Conservation (phyloP, 2,888 invertebrate genomes). For the Andrena flavipes region DNA sequence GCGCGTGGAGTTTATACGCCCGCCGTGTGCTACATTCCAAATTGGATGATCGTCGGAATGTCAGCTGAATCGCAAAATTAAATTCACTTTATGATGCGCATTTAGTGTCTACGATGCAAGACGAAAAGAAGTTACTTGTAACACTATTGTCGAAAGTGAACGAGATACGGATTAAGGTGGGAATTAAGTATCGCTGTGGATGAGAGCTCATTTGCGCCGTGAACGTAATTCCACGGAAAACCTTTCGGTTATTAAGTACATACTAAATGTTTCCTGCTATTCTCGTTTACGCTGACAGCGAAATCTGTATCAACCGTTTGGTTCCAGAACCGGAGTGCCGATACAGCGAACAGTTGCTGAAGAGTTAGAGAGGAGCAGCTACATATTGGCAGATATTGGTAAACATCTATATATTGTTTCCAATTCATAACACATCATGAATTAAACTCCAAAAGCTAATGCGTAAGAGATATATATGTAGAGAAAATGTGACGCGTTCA, state of each 20-base stretch:
- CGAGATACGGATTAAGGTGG: slow-evolving; percentile 21
- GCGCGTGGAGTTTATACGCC: slow-evolving; percentile 67
- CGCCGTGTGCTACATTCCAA: slow-evolving; percentile 53
- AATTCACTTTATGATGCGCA: slow-evolving; percentile 38
- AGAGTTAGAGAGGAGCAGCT: no score
- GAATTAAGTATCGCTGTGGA: slow-evolving; percentile 34
- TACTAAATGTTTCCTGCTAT: neutral
- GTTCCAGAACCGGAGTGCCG: no score
- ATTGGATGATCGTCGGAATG: slow-evolving; percentile 42
- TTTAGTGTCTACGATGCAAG: slow-evolving; percentile 8
- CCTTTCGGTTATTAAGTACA: neutral
- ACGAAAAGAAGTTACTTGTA: slow-evolving; percentile 16
- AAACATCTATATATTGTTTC: neutral
- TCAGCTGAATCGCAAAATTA: neutral
- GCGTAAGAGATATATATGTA: neutral
- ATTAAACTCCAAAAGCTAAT: neutral
- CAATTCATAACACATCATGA: neutral
- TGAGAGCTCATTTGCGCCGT: slow-evolving; percentile 37
- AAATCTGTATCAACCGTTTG: neutral
- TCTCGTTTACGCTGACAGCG: neutral
- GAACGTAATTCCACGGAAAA: slow-evolving; percentile 14
- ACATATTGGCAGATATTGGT: neutral
- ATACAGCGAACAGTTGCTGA: no score
- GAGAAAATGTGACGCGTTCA: neutral
- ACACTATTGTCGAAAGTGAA: slow-evolving; percentile 11